These are phyloP conservation scores for Iphiclides podalirius DNA, from an alignment of 2,888 invertebrate genomes.

Conservation along the genomic window DNA sequence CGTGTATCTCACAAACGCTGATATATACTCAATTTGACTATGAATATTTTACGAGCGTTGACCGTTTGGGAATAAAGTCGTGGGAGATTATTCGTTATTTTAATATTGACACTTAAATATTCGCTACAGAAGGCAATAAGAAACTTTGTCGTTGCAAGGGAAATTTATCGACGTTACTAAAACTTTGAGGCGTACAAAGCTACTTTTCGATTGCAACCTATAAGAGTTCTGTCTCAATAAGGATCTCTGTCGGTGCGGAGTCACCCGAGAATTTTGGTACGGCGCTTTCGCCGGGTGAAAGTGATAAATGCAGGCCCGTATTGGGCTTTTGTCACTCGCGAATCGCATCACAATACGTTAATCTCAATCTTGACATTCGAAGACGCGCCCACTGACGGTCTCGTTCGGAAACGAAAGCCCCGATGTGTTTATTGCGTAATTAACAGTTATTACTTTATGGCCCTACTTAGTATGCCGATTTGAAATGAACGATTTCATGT, in stretches of 20 bases:
- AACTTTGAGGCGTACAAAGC: too few species aligned
- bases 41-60: neutral
- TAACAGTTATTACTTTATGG: constrained; percentile 25
- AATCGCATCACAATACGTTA: constrained; percentile 65
- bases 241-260: constrained; percentile 46
- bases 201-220: too few species aligned
- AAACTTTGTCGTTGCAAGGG: too few species aligned
- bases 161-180: too few species aligned
- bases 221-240: constrained; percentile 5
- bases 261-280: constrained; percentile 39
- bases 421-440: constrained; percentile 44
- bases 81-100: too few species aligned
- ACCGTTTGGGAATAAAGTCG: too few species aligned
- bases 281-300: constrained; percentile 65
- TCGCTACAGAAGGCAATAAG: too few species aligned
- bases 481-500: neutral
- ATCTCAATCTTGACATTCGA: constrained; percentile 63
- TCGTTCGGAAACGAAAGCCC: constrained; percentile 58
- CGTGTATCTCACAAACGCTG: constrained; percentile 7
- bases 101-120: too few species aligned
- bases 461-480: constrained; percentile 11
- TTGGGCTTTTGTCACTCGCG: constrained; percentile 70
- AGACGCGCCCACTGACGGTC: constrained; percentile 53
- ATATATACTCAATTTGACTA: constrained; percentile 9
- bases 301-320: constrained; percentile 49